Evolutionary conservation across 2,888 invertebrate species (phyloP), one percentile per base, ranked within the genome.

Genomic region (Allacma fusca): DNA sequence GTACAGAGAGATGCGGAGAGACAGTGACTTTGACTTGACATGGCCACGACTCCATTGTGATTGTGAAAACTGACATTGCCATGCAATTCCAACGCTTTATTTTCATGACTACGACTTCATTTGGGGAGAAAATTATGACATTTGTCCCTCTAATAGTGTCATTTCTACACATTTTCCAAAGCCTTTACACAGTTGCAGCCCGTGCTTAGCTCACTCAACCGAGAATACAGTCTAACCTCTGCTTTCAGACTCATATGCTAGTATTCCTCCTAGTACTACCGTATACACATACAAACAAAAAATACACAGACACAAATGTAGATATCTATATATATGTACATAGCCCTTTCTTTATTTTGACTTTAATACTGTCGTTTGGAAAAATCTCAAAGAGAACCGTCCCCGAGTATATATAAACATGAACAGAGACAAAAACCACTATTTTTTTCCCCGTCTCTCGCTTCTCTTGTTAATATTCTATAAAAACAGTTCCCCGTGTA

Each of bases 71-170:
- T 79, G 77, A 77, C 79, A 79, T 77, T 75, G 77, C 74, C 65
- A 74, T 74, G 74, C 74, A 74, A 74, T 74, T 74, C 65, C 74
- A 68, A 70, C 79, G 75, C 76, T 80, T 80, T 80, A 80, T 80
- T 81, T 81, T 81, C 81, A 81, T 81, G 81, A 80, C 81, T 80
- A 81, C 78, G 81, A 80, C 81, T 80, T 81, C 80, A 80, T 81
- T 81, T 81, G 79, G 78, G 78, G 78, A 80, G 76, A 80, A 81
- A 81, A 81, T 81, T 81, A 81, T 81, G 81, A 80, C 81, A 80
- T 81, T 81, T 80, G 80, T 75, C 80, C 81, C 78, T 80, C 79
- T 79, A 80, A 80, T 81, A 78, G 79, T 78, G 77, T 79, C 77
- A 77, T 77, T 77, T 77, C 72, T 77, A 71, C 72, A 77, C 77